These are phyloP conservation scores for Pygoscelis antarcticus DNA, from an alignment of 2,113 vertebrate genomes.

Conservation along the genomic window DNA sequence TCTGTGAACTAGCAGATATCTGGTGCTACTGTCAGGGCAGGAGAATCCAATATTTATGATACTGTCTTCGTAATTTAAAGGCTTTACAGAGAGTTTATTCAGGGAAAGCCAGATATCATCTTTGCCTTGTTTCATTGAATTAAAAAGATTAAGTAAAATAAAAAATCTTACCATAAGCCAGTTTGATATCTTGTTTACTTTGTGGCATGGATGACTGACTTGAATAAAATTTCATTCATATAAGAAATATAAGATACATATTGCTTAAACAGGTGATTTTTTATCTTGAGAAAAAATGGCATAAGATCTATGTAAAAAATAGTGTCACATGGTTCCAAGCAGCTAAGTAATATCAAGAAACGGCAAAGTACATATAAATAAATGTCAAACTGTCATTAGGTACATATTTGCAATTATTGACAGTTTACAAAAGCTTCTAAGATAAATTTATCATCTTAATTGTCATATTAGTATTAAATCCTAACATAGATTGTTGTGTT, in stretches of 20 bases:
- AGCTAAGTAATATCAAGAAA: background rate
- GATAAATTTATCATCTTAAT: background rate
- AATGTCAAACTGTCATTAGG: background rate
- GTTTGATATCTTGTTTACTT: background rate
- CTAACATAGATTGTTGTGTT: background rate
- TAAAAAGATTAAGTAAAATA: background rate
- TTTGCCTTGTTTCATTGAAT: background rate
- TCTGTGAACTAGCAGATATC: background rate
- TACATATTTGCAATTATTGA: background rate
- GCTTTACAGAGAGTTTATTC: slow-evolving; percentile 6
- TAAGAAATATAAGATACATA: background rate
- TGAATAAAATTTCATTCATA: background rate
- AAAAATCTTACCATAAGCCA: background rate
- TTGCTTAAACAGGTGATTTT: background rate
- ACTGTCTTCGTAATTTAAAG: background rate
- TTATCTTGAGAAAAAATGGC: background rate
- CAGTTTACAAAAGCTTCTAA: background rate
- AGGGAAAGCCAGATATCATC: background rate
- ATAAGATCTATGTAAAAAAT: background rate
- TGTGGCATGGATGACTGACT: background rate
- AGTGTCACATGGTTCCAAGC: background rate
- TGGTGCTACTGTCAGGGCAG: background rate
- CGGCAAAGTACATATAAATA: background rate
- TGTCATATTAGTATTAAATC: background rate
- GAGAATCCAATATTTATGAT: slow-evolving; percentile 3